A percentile compares a stretch with the other conserved stretches of the same genome.
Evolutionary conservation across 2,888 invertebrate species (phyloP).

Genomic region (Synanthedon formicaeformis): DNA sequence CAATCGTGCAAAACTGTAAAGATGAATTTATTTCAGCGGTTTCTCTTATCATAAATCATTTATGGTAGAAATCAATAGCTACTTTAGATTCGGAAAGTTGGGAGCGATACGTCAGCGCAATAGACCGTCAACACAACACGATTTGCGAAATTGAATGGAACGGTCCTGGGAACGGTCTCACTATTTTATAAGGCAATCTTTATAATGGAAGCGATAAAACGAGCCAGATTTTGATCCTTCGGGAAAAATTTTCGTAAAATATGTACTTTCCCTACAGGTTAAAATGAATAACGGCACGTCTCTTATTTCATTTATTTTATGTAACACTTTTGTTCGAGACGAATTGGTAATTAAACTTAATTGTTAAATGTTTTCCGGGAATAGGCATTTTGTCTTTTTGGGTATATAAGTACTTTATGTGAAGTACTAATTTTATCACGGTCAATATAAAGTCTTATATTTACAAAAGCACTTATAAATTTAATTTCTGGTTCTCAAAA

Average conservation of each 20-base stretch:
- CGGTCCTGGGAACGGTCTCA: constrained; percentile 15
- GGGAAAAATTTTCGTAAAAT: not conserved
- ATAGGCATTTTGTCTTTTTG: no score
- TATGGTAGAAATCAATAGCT: constrained; percentile 8
- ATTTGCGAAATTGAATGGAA: constrained; percentile 52
- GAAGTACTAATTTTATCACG: no score
- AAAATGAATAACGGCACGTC: not conserved
- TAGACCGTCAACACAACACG: constrained; percentile 30
- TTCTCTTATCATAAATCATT: not conserved
- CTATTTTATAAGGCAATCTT: constrained; percentile 42
- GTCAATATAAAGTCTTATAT: no score
- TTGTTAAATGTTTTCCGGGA: no score
- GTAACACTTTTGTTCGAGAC: no score
- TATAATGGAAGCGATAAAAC: constrained; percentile 28
- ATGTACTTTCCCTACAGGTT: not conserved
- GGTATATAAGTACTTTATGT: no score
- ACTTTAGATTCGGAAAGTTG: constrained; percentile 22
- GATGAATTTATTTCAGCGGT: no score
- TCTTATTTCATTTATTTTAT: no score
- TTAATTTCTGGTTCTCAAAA: no score
- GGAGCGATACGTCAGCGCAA: constrained; percentile 33
- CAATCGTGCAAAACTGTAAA: no score
- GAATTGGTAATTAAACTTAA: no score
- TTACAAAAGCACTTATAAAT: not conserved
- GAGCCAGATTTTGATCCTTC: constrained; percentile 7